Evolutionary conservation across 2,113 vertebrate species (phyloP).

Genomic region (Callipepla californica): DNA sequence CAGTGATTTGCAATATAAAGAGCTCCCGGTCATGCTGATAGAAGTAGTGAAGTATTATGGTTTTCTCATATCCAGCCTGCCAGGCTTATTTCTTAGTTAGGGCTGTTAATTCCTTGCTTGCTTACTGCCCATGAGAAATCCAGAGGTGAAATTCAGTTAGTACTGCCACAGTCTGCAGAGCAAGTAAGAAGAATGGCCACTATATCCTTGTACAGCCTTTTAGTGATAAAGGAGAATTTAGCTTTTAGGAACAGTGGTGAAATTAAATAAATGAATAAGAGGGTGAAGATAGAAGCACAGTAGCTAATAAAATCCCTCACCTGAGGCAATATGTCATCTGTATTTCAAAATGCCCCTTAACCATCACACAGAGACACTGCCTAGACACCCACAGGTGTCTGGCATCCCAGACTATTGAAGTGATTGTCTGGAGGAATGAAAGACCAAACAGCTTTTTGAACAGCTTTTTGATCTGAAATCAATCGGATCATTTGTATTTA

Average conservation of each 20-base stretch:
- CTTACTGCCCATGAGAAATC: neutral
- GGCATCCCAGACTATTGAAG: neutral
- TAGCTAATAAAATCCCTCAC: neutral
- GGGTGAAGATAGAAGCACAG: neutral
- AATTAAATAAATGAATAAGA: constrained; percentile 11
- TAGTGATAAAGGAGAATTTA: neutral
- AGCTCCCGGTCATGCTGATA: neutral
- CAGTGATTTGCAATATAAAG: neutral
- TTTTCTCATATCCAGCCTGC: neutral
- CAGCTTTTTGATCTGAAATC: neutral
- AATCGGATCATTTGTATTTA: neutral
- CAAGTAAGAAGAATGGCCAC: neutral
- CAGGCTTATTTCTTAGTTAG: neutral
- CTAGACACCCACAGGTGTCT: neutral
- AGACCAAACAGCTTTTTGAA: neutral
- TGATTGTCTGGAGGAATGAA: neutral
- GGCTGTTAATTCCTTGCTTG: neutral
- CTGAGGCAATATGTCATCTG: neutral
- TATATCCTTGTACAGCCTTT: neutral
- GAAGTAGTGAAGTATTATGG: neutral
- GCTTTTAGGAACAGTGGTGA: neutral
- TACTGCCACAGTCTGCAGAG: neutral
- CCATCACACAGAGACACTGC: neutral
- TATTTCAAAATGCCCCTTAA: neutral
- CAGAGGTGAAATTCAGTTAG: neutral